A percentile compares a stretch with the other conserved stretches of the same genome.
Conservation (phyloP, 2,797 vertebrate genomes). For the Halcyon leucocephala region DNA sequence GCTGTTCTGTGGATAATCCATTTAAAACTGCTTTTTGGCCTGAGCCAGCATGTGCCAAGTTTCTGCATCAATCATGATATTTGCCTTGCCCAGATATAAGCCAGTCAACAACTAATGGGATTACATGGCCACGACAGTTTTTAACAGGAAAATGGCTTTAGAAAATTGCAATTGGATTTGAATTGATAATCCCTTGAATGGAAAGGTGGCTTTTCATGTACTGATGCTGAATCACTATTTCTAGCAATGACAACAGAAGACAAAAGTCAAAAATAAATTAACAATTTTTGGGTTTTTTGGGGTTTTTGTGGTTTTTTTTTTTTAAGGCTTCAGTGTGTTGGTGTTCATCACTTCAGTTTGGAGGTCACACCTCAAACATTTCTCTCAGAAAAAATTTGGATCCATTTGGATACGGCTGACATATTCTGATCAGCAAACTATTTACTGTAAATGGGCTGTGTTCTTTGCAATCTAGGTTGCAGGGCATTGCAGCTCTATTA, state of each 20-base stretch:
- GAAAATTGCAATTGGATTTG: slow-evolving; percentile 64
- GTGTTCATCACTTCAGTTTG: background rate
- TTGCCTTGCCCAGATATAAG: slow-evolving; percentile 42
- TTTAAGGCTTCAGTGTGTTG: background rate
- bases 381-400: background rate
- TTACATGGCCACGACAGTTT: slow-evolving; percentile 53
- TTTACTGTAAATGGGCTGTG: background rate
- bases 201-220: slow-evolving; percentile 24
- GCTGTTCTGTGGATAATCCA: slow-evolving; percentile 54
- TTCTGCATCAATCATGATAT: slow-evolving; percentile 42
- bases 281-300: background rate
- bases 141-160: slow-evolving; percentile 61
- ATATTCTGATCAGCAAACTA: background rate
- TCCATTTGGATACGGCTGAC: background rate
- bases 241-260: background rate
- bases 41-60: slow-evolving; percentile 16
- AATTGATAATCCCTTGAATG: slow-evolving; percentile 41
- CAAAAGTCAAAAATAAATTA: background rate
- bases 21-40: slow-evolving; percentile 48
- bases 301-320: background rate
- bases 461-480: background rate
- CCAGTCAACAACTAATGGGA: slow-evolving; percentile 34
- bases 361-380: background rate
- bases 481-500: background rate
- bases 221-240: background rate